Percentiles rank a stretch among this genome's conserved stretches.
phyloP scores from a whole-genome alignment of 2,888 invertebrate species.

The Phanerotoma sp. region DNA sequence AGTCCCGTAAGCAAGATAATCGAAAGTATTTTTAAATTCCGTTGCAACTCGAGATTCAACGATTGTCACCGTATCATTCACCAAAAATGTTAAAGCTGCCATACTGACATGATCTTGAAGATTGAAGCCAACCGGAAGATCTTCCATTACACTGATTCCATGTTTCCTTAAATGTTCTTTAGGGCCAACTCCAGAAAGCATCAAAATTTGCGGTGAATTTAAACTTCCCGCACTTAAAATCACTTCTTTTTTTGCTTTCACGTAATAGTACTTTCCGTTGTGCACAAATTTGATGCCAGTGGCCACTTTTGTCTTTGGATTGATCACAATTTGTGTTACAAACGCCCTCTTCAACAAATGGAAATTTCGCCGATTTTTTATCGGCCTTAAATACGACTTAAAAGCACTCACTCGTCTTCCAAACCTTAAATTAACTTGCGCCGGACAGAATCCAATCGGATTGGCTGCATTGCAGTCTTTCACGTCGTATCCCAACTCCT shows the following conservation, averaged over 20 bases:
- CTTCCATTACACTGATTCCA: slow-evolving; percentile 65
- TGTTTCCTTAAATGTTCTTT: slow-evolving; percentile 62
- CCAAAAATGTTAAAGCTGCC: slow-evolving; percentile 70
- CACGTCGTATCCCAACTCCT: slow-evolving; percentile 68
- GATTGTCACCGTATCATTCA: slow-evolving; percentile 69
- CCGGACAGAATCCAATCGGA: slow-evolving; percentile 67
- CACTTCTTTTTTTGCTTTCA: slow-evolving; percentile 71
- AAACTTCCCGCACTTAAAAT: slow-evolving; percentile 80
- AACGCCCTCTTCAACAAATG: slow-evolving; percentile 70
- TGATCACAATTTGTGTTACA: slow-evolving; percentile 69
- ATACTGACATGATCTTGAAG: slow-evolving; percentile 80
- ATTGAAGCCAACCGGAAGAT: slow-evolving; percentile 78
- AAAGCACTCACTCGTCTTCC: slow-evolving; percentile 78
- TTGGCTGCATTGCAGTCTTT: slow-evolving; percentile 71
- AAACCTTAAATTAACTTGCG: slow-evolving; percentile 70
- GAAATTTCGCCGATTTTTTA: slow-evolving; percentile 67
- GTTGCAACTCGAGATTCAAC: slow-evolving; percentile 62
- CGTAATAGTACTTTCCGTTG: slow-evolving; percentile 59
- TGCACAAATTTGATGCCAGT: slow-evolving; percentile 72
- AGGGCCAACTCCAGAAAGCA: slow-evolving; percentile 83
- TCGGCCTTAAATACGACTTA: slow-evolving; percentile 76
- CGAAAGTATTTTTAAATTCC: slow-evolving; percentile 63
- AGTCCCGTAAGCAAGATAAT: slow-evolving; percentile 64
- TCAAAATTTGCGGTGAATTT: slow-evolving; percentile 81
- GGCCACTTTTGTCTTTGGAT: slow-evolving; percentile 64